Base-by-base conservation (phyloP, 2,888 invertebrate species). In the Troides helena region DNA sequence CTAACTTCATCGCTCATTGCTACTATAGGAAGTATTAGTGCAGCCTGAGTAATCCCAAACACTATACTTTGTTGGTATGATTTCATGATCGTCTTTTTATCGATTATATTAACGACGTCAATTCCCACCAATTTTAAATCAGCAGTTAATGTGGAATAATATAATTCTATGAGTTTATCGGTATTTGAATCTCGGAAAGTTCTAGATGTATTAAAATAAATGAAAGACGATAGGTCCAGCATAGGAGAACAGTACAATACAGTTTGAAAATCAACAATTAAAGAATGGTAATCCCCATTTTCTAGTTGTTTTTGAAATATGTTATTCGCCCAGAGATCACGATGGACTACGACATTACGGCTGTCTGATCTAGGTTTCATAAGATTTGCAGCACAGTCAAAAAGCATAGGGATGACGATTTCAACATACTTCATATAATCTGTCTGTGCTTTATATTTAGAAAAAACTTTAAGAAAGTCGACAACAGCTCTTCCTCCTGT, bases 231-330 rank as follows among this genome's bases (percentile, higher is more conserved):
- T 17, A 95, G 78, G 76, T 96, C 96, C 65, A 95, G 86, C 76
- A 94, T 93, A 0, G 96, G 95, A 0, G 95, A 94, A 6, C 93
- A 89, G 77, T 96, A 96, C 17, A 96, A 83, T 0, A 94, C 90
- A 62, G 96, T 88, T 81, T 96, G 96, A 77, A 94, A 96, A 81
- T 96, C 96, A 7, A 96, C 93, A 50, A 96, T 80, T 43, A 94
- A 78, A 57, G 94, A 93, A 2, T 94, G 85, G 2, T 89, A 88
- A 8, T 77, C 78, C 0, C 85, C 83, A 46, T 86, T 76, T 21
- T 82, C 72, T 4, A 78, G 69, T 59, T 78, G 80, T 75, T 87
- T 89, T 25, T 95, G 87, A 81, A 95, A 90, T 61, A 95, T 85
- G 76, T 95, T 95, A 77, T 95, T 95, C 0, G 89, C 85, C 95